Evolutionary conservation across 53 echinoderm and acorn worm species (phyloP), one percentile per base, ranked within the genome.

Genomic region (Echinometra lucunter): DNA sequence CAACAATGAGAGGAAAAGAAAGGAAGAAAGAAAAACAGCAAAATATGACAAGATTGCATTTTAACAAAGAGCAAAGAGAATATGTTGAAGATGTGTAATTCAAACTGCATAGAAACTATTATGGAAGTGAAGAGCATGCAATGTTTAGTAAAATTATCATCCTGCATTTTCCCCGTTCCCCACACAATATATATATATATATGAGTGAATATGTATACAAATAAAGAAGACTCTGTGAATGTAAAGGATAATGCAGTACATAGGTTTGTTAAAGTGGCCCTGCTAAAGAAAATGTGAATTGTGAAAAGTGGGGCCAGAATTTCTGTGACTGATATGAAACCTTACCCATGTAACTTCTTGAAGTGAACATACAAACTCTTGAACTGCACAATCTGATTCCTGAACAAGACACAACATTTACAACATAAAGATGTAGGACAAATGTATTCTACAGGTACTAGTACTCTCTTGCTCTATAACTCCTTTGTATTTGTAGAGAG

Each of bases 341-440:
- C 91, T 91, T 91, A 91, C 91, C 91, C 66, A 91, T 66, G 70
- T 91, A 91, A 66, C 66, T 91, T 91, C 91, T 91, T n/a, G 69
- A 40, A 44, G 44, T 91, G 91, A 44, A 91, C 92, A 92, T 32
- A 92, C 74, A 92, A 58, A 74, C 78, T 75, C 74, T 49, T 74
- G 92, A 55, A 74, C 37, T 30, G 78, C 23, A 92, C 78, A 74
- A 92, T 1, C 6, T 92, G 92, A 92, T 57, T 49, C 92, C 92
- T 92, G 28, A 47, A 70, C 74, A 74, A 58, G 44, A 49, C 66
- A 92, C n/a, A 69, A 92, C 47, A 92, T 92, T 67, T 28, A 72
- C 55, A 72, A 72, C 74, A 72, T 19, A 63, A 45, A 21, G 49
- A 85, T 53, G 30, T n/a, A 49, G 47, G 83, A 83, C 8, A n/a